Evolutionary conservation across 2,797 vertebrate species (phyloP), one percentile per base, ranked within the genome.

Genomic region (Sebastes nivosus): DNA sequence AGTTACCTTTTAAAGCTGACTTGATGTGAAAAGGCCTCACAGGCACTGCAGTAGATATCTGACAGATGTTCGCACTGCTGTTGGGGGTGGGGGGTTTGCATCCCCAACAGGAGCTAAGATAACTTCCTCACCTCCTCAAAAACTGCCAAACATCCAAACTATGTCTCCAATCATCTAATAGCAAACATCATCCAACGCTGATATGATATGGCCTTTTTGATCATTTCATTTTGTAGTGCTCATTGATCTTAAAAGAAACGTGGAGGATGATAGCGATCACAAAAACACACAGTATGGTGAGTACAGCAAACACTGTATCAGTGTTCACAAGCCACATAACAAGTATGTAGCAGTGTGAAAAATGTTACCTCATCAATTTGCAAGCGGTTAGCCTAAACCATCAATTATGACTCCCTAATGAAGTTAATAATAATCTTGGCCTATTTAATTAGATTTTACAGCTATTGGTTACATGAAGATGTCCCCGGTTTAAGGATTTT

Each of bases 1-100:
- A 66, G 79, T 90, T 84, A 83, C 79, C 77, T 88, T 60, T 88
- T 88, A 89, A 90, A 90, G 77, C 74, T 81, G 80, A 85, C 64
- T 77, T 90, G 83, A 88, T 73, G 83, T 85, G 85, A 82, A 88
- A 88, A 88, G 60, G 81, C 77, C 83, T 87, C 79, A 87, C 71
- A 78, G 86, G 79, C 81, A 60, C 67, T 79, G 87, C 81, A 72
- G 89, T 58, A 89, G 82, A 86, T 87, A 79, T 88, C 80, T 82
- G 81, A 87, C 91, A 90, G 83, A 90, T 88, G 84, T 86, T 91
- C 54, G 24, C 20, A 12, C 79, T 65, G 66, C 80, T 79, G 75
- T 61, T 64, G 74, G 59, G 29, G 1, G 29, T 52, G 27, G 58
- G 79, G 69, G 85, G 69, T 81, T 70, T 80, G 57, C 72, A 82